These are phyloP conservation scores for Calidris pugnax DNA, from an alignment of 2,113 vertebrate species.

Conservation along the genomic window DNA sequence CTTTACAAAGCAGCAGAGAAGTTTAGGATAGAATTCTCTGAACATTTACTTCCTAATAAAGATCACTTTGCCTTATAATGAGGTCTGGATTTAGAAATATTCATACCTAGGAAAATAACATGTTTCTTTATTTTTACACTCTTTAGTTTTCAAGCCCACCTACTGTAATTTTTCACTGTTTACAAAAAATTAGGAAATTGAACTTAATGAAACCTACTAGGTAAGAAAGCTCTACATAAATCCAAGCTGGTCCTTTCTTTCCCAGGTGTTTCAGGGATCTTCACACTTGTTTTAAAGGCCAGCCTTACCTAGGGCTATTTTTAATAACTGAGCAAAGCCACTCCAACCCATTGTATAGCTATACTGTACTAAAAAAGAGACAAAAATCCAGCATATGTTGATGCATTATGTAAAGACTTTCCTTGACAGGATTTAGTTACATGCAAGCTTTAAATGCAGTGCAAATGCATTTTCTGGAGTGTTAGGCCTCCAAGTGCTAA, in stretches of 20 bases:
- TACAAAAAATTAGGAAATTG: neutral
- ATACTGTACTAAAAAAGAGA: conserved; percentile 25
- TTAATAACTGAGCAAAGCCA: conserved; percentile 18
- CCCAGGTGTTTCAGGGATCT: neutral
- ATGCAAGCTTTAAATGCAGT: conserved; percentile 70
- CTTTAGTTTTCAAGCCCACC: neutral
- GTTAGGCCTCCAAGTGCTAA: conserved; percentile 30
- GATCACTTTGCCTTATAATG: neutral
- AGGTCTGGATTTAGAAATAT: neutral
- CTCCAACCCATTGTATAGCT: conserved; percentile 17
- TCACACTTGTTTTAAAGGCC: neutral
- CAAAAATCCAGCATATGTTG: conserved; percentile 58
- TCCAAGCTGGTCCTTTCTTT: neutral
- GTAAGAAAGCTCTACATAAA: neutral
- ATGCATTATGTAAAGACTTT: conserved; percentile 74
- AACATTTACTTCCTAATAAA: neutral
- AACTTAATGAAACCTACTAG: neutral
- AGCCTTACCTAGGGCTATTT: neutral
- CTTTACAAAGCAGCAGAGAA: neutral
- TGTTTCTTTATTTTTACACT: neutral
- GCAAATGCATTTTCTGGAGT: conserved; percentile 62
- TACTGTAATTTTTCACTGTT: neutral
- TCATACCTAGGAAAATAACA: neutral
- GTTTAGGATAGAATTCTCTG: neutral
- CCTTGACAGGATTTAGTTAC: conserved; percentile 68